phyloP scores from a whole-genome alignment of 2,113 vertebrate species.

The Spea multiplicata region DNA sequence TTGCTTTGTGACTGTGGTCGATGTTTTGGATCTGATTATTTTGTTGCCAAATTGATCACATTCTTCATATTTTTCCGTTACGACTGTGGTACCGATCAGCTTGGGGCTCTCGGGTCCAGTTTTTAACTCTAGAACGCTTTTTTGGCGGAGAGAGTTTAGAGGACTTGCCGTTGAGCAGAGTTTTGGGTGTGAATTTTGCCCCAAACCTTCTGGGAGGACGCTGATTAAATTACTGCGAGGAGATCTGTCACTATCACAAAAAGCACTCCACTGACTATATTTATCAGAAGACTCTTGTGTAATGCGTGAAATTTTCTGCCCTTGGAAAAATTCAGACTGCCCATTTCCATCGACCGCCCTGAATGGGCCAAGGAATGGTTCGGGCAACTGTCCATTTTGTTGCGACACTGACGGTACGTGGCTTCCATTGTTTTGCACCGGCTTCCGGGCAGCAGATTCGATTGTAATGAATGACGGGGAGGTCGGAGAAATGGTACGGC shows the following conservation, averaged over 20 bases:
- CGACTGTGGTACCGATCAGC: constrained; percentile 62
- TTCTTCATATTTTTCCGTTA: constrained; percentile 76
- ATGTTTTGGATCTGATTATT: constrained; percentile 70
- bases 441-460: constrained; percentile 76
- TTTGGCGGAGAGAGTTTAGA: constrained; percentile 58
- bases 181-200: constrained; percentile 34
- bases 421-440: constrained; percentile 47
- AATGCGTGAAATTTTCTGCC: constrained; percentile 46
- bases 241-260: constrained; percentile 45
- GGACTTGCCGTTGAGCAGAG: constrained; percentile 19
- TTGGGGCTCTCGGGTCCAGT: constrained; percentile 62
- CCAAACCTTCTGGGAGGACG: constrained; percentile 35
- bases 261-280: background rate
- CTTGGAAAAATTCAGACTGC: constrained; percentile 26
- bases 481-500: constrained; percentile 64
- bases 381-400: constrained; percentile 44
- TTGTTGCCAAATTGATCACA: constrained; percentile 72
- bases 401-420: constrained; percentile 1
- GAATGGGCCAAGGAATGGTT: background rate
- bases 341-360: constrained; percentile 38
- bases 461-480: constrained; percentile 84
- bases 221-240: constrained; percentile 51
- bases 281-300: constrained; percentile 37
- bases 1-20: constrained; percentile 71
- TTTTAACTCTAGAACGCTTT: constrained; percentile 76